Evolutionary conservation across 2,113 vertebrate species (phyloP).

Genomic region (Austrofundulus limnaeus): DNA sequence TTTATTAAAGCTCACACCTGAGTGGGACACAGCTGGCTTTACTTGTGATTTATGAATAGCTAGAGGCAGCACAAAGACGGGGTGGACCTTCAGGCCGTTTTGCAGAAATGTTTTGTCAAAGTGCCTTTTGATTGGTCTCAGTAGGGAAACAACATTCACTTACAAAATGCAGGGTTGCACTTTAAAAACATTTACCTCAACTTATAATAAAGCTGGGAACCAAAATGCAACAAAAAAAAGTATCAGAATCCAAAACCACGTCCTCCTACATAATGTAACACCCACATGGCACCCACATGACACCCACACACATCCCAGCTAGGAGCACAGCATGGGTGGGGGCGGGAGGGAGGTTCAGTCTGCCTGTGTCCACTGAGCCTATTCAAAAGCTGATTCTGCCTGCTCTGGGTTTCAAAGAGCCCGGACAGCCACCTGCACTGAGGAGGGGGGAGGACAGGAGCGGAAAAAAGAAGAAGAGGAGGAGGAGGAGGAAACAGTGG

Average conservation of each 20-base stretch:
- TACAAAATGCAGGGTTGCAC: neutral
- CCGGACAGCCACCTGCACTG: constrained; percentile 67
- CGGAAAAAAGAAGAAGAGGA: constrained; percentile 4
- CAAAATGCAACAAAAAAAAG: neutral
- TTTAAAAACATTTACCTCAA: neutral
- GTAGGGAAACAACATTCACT: constrained; percentile 53
- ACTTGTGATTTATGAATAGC: too few relatives aligned
- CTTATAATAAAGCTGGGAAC: neutral
- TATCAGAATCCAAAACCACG: constrained; percentile 12
- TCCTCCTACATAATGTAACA: constrained; percentile 37
- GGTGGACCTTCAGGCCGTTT: too few relatives aligned
- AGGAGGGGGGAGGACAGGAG: constrained; percentile 17
- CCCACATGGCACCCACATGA: constrained; percentile 53
- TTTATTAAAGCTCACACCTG: too few relatives aligned
- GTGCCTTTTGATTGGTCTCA: constrained; percentile 61
- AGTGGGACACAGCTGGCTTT: too few relatives aligned
- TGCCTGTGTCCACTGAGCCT: constrained; percentile 37
- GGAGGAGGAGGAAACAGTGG: constrained; percentile 49
- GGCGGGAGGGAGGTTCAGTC: constrained; percentile 24
- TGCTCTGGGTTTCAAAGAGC: constrained; percentile 51
- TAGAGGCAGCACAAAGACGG: too few relatives aligned
- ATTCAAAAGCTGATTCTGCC: constrained; percentile 67
- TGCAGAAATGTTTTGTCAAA: too few relatives aligned
- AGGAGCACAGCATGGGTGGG: constrained; percentile 23
- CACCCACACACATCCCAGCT: constrained; percentile 57